These are phyloP conservation scores for Micromys minutus DNA, from an alignment of 2,113 vertebrate genomes.

Conservation along the genomic window DNA sequence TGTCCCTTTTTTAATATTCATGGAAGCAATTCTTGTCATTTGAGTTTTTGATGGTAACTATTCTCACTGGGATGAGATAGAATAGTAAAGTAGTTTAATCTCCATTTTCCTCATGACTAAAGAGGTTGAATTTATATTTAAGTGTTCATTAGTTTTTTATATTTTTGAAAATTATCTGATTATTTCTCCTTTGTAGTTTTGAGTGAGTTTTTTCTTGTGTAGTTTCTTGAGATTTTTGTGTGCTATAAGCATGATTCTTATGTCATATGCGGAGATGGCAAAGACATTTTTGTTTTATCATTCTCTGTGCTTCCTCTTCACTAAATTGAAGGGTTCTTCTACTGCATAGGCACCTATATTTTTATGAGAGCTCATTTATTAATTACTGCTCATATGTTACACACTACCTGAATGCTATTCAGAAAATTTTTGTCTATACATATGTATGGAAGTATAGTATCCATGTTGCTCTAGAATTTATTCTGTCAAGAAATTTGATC, in stretches of 20 bases:
- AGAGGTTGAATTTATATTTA: neutral
- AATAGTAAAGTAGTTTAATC: neutral
- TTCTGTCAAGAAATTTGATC: neutral
- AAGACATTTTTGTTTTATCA: neutral
- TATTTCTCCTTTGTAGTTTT: neutral
- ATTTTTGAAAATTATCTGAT: neutral
- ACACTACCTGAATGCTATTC: neutral
- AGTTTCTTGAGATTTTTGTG: neutral
- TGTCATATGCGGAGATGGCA: neutral
- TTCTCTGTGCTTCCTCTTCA: neutral
- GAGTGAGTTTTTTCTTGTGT: neutral
- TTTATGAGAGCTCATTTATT: neutral
- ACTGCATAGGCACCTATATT: neutral
- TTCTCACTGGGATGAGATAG: neutral
- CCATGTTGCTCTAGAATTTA: neutral
- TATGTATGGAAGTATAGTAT: neutral
- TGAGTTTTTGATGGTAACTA: neutral
- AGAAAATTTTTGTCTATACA: neutral
- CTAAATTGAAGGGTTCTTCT: neutral
- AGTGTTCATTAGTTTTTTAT: neutral
- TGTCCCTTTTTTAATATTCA: neutral
- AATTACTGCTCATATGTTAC: neutral
- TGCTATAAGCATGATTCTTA: neutral
- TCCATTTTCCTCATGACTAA: neutral
- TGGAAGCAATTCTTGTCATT: neutral